Conservation (phyloP, 2,888 invertebrate genomes). For the Caenorhabditis imperialis region DNA sequence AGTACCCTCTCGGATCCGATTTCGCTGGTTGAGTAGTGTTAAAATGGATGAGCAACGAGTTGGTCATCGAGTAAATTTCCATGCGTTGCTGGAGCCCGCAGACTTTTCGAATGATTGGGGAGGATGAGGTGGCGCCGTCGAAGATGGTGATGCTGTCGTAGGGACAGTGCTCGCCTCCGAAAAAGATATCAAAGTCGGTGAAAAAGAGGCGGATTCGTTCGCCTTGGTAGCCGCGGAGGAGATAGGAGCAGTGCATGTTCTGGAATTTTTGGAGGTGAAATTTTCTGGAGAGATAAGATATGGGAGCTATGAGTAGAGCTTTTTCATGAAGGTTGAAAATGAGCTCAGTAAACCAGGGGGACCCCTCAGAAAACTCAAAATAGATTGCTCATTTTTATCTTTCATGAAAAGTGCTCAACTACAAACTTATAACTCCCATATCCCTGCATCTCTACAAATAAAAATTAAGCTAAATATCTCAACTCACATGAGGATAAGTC, state of each 20-base stretch:
- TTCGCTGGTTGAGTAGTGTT: constrained; percentile 79
- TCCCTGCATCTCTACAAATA: too few relatives aligned
- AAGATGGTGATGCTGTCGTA: constrained; percentile 97
- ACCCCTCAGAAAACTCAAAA: too few relatives aligned
- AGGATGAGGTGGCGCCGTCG: constrained; percentile 91
- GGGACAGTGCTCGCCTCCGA: constrained; percentile 96
- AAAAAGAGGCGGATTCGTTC: constrained; percentile 95
- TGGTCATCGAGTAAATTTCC: constrained; percentile 74
- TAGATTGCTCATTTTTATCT: too few relatives aligned
- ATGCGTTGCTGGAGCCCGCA: constrained; percentile 78
- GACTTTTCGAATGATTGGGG: constrained; percentile 81
- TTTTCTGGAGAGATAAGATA: too few relatives aligned
- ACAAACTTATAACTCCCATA: too few relatives aligned
- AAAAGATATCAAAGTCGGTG: constrained; percentile 97
- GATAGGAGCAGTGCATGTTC: constrained; percentile 79
- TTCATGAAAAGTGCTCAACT: too few relatives aligned
- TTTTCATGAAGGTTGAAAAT: too few relatives aligned
- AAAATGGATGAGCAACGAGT: constrained; percentile 75
- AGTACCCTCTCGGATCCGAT: constrained; percentile 93
- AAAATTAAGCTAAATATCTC: too few relatives aligned
- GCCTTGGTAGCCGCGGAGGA: constrained; percentile 90
- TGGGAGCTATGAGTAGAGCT: too few relatives aligned
- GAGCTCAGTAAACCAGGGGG: too few relatives aligned
- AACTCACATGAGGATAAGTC: constrained; percentile 87
- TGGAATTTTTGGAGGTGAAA: constrained; percentile 39